These are phyloP conservation scores for Chromis chromis DNA, from an alignment of 2,797 vertebrate species.

Conservation along the genomic window DNA sequence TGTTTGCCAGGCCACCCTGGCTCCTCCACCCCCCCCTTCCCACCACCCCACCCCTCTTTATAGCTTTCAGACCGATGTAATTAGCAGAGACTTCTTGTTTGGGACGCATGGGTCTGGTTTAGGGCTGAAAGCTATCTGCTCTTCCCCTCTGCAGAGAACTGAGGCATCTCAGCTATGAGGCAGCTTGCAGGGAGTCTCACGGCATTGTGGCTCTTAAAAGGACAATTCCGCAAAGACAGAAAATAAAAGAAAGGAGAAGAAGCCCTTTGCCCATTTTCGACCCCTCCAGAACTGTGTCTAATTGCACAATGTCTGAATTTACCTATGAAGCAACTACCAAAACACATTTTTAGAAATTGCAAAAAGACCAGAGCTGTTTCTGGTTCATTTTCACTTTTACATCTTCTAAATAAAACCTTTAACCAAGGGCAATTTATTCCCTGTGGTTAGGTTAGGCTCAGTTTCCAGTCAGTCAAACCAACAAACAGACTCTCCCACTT, in stretches of 20 bases:
- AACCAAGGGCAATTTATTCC: conserved; percentile 12
- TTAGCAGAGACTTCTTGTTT: conserved; percentile 56
- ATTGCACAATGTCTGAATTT: background rate
- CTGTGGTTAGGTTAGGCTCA: conserved; percentile 39
- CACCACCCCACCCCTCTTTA: conserved; percentile 39
- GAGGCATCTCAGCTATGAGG: conserved; percentile 46
- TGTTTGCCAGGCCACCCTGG: conserved; percentile 43
- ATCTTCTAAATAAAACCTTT: conserved; percentile 52
- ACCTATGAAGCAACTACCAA: background rate
- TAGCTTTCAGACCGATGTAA: conserved; percentile 66
- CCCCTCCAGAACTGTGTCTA: background rate
- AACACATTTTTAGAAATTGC: background rate
- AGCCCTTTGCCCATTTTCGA: background rate
- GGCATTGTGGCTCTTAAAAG: conserved; percentile 7
- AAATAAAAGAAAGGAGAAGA: background rate
- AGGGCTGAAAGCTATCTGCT: conserved; percentile 41
- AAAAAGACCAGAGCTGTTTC: background rate
- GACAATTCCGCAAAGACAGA: background rate
- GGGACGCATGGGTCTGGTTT: conserved; percentile 51
- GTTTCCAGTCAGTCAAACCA: conserved; percentile 13
- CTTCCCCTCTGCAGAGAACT: conserved; percentile 40
- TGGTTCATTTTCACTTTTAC: conserved; percentile 22
- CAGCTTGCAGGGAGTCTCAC: conserved; percentile 13
- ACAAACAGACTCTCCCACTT: conserved; percentile 1
- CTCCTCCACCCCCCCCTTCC: conserved; percentile 1